Conservation (phyloP, 1,140 invertebrate species). For the Stegodyphus mimosarum region DNA sequence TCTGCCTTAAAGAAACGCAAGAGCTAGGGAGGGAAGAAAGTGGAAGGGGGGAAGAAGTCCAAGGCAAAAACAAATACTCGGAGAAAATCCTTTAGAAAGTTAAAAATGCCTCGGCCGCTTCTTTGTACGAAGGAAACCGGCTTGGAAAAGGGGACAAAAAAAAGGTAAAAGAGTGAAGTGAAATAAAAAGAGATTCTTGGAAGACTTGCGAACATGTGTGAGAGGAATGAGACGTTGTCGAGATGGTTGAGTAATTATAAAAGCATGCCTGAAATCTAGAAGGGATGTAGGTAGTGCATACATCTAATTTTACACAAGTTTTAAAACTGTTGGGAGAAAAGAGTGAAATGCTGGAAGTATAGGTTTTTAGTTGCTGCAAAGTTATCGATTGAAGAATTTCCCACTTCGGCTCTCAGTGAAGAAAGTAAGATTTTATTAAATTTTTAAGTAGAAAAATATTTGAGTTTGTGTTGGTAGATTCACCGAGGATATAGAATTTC, state of each 20-base stretch:
- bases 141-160: background rate
- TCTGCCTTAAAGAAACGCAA: constrained; percentile 12
- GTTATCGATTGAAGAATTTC: too few species aligned
- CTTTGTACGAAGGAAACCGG: constrained; percentile 29
- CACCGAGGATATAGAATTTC: too few species aligned
- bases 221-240: background rate
- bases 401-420: too few species aligned
- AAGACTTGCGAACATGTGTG: background rate
- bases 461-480: too few species aligned
- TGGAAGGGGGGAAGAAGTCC: background rate
- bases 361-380: too few species aligned
- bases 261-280: constrained; percentile 21
- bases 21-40: background rate
- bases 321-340: too few species aligned
- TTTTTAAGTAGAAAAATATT: too few species aligned
- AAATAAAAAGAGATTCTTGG: background rate
- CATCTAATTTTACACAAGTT: too few species aligned
- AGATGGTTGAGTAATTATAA: constrained; percentile 39
- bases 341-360: too few species aligned
- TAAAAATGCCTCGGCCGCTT: constrained; percentile 26
- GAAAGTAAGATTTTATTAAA: too few species aligned
- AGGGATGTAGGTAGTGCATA: background rate
- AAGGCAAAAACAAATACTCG: constrained; percentile 44
- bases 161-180: constrained; percentile 10
- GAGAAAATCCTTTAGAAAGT: constrained; percentile 44